Conservation (phyloP, 1,140 invertebrate genomes). For the Lepidurus arcticus region DNA sequence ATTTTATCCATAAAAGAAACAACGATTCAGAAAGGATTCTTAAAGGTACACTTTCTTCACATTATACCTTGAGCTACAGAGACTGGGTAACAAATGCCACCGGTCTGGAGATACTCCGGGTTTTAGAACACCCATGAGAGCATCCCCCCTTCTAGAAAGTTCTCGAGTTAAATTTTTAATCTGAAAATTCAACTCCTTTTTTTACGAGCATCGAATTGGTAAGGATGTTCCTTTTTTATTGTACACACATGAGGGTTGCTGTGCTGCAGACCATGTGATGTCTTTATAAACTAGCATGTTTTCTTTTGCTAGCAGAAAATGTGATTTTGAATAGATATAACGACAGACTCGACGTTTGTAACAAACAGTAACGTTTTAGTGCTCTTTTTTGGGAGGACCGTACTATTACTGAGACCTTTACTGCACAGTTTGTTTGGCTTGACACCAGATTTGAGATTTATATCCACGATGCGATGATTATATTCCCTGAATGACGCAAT, state of each 20-base stretch:
- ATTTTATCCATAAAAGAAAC: too few species aligned
- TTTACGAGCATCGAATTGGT: background rate
- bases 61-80: too few species aligned
- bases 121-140: background rate
- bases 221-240: background rate
- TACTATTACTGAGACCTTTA: background rate
- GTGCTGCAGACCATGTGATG: background rate
- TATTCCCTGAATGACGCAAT: background rate
- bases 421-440: background rate
- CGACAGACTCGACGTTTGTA: background rate
- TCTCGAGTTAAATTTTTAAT: background rate
- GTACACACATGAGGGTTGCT: background rate
- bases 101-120: background rate
- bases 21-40: too few species aligned
- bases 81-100: background rate
- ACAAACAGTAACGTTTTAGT: background rate
- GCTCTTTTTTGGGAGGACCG: too few species aligned
- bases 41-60: too few species aligned
- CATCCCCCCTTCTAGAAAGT: background rate
- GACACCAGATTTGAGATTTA: background rate
- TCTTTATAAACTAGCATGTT: background rate
- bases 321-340: too few species aligned
- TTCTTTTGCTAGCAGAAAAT: background rate
- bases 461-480: background rate
- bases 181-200: background rate